Percentiles rank a stretch among this genome's conserved stretches.
phyloP scores from a whole-genome alignment of 2,113 vertebrate genomes.

The Menura novaehollandiae region DNA sequence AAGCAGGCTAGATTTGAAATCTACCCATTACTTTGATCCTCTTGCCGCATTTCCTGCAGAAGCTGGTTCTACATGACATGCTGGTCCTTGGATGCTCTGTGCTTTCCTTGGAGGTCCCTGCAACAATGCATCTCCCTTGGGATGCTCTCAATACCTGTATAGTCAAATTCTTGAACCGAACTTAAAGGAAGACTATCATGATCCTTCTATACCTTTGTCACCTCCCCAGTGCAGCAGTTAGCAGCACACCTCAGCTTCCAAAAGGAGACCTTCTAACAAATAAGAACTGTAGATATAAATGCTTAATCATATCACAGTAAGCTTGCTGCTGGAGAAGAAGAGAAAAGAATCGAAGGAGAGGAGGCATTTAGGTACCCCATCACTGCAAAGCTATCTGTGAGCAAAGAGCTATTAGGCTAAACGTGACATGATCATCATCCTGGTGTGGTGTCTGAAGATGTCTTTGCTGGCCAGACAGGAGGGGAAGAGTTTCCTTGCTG shows the following conservation, averaged over 20 bases:
- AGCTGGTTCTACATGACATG: accelerated
- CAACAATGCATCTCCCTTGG: neutral
- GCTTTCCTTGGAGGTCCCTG: neutral
- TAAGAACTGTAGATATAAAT: neutral
- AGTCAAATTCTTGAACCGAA: neutral
- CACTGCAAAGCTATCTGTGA: neutral
- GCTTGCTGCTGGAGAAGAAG: neutral
- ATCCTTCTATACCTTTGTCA: neutral
- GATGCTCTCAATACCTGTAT: neutral
- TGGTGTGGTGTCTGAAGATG: accelerated
- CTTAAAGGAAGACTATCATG: neutral
- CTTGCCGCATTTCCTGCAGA: neutral
- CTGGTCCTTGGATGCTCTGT: accelerated
- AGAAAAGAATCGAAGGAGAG: neutral
- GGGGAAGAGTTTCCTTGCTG: neutral
- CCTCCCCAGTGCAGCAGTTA: neutral
- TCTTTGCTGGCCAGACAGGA: neutral
- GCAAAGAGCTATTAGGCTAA: neutral
- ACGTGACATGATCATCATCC: neutral
- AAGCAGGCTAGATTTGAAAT: neutral
- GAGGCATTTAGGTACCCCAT: neutral
- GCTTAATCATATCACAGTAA: neutral
- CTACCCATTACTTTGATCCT: neutral
- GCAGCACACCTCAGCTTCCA: neutral
- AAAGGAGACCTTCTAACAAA: neutral